These are phyloP conservation scores for Drosophila elegans DNA, from an alignment of 1,140 invertebrate species.

Conservation along the genomic window DNA sequence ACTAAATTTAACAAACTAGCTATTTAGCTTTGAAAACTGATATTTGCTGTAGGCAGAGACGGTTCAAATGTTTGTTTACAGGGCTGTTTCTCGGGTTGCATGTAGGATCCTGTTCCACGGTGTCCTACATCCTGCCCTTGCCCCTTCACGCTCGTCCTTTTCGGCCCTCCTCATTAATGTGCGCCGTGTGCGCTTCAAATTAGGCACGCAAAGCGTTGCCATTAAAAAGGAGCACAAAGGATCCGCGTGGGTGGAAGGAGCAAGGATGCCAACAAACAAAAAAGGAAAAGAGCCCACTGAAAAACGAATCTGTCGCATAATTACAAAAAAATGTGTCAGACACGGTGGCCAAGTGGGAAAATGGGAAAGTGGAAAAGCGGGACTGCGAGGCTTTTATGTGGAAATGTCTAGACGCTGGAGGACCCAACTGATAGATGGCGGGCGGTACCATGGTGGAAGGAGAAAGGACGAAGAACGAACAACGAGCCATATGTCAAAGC, in stretches of 20 bases:
- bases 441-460: neutral
- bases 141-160: neutral
- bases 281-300: slow-evolving; percentile 20
- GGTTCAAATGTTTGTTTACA: too few species aligned
- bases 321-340: slow-evolving; percentile 76
- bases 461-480: neutral
- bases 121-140: slow-evolving; percentile 4
- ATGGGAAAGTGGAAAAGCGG: slow-evolving; percentile 35
- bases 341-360: slow-evolving; percentile 42
- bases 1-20: too few species aligned
- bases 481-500: slow-evolving; percentile 49
- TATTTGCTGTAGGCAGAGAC: too few species aligned
- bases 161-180: slow-evolving; percentile 67
- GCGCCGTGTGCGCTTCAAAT: slow-evolving; percentile 75
- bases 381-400: slow-evolving; percentile 63
- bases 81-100: too few species aligned
- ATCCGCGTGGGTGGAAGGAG: slow-evolving; percentile 13
- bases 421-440: slow-evolving; percentile 40
- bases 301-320: slow-evolving; percentile 75
- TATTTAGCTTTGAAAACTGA: too few species aligned
- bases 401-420: slow-evolving; percentile 64
- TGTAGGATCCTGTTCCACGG: slow-evolving; percentile 2
- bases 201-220: slow-evolving; percentile 74
- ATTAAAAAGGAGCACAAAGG: slow-evolving; percentile 67
- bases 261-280: slow-evolving; percentile 25